These are phyloP conservation scores for Clarias macrocephalus DNA, from an alignment of 2,113 vertebrate species.

Conservation along the genomic window DNA sequence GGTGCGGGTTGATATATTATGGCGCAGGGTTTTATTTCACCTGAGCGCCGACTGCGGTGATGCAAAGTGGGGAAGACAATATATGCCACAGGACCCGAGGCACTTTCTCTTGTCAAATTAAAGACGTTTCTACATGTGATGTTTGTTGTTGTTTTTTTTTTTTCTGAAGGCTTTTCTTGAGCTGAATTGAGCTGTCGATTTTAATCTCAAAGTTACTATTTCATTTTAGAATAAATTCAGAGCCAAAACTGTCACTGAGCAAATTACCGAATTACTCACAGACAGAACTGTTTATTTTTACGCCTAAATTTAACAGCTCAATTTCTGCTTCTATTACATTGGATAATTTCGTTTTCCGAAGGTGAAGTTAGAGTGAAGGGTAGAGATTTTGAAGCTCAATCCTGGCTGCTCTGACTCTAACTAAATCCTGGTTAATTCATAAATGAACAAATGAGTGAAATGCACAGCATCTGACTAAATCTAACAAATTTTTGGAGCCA, in stretches of 20 bases:
- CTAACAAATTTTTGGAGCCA: no score
- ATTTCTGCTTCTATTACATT: not conserved
- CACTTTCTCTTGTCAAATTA: not conserved
- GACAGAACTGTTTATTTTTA: not conserved
- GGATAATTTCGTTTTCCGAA: not conserved
- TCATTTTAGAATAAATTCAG: slow-evolving; percentile 23
- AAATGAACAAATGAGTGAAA: no score
- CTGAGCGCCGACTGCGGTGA: slow-evolving; percentile 46
- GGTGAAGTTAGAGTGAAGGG: not conserved
- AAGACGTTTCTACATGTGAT: not conserved
- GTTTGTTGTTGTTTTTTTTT: not conserved
- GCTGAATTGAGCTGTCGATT: not conserved
- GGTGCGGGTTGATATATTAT: slow-evolving; percentile 58
- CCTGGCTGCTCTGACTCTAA: no score
- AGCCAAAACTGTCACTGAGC: not conserved
- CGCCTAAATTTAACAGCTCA: not conserved
- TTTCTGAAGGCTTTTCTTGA: not conserved
- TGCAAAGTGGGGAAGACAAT: not conserved
- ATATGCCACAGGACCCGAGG: not conserved
- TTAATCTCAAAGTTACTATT: not conserved
- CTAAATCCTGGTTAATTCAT: no score
- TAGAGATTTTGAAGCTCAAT: not conserved
- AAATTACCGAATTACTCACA: not conserved
- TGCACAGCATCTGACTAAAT: no score
- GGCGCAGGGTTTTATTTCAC: slow-evolving; percentile 57